Evolutionary conservation across 2,797 vertebrate species (phyloP).

Genomic region (Pangasius macronema): DNA sequence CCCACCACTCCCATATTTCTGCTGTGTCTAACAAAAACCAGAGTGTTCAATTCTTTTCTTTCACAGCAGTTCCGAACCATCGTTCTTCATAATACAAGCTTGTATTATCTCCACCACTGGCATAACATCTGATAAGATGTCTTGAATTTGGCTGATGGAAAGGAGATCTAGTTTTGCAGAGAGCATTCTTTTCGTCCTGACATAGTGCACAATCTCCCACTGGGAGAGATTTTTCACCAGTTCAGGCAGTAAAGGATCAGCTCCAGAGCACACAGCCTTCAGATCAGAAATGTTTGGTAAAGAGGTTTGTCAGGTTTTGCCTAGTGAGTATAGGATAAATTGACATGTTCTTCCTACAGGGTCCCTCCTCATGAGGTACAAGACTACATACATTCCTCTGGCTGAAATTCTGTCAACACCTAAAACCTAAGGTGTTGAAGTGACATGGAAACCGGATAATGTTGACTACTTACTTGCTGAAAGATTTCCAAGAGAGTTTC

Average conservation of each 20-base stretch:
- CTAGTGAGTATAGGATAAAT: slow-evolving; percentile 4
- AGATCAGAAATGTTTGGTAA: slow-evolving; percentile 32
- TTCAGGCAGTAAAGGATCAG: slow-evolving; percentile 32
- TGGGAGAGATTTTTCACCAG: slow-evolving; percentile 24
- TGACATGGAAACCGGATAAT: not conserved
- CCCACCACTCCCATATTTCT: not conserved
- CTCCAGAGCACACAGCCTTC: slow-evolving; percentile 14
- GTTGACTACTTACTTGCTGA: not conserved
- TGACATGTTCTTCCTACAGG: slow-evolving; percentile 8
- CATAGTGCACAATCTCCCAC: slow-evolving; percentile 9
- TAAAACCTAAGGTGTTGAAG: not conserved
- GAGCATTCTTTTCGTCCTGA: slow-evolving; percentile 1
- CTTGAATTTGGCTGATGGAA: slow-evolving; percentile 5
- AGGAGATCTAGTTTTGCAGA: slow-evolving; percentile 8
- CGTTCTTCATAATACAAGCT: not conserved
- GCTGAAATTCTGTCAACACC: not conserved
- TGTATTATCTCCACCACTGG: not conserved
- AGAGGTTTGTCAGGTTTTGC: not conserved
- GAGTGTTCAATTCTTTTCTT: not conserved
- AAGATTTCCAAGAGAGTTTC: not conserved
- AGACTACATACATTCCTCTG: not conserved
- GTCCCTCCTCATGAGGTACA: not conserved
- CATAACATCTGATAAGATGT: slow-evolving; percentile 31
- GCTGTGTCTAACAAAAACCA: not conserved
- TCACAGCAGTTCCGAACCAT: not conserved